Conservation (phyloP, 2,797 vertebrate genomes). For the Triplophysa bombifrons region DNA sequence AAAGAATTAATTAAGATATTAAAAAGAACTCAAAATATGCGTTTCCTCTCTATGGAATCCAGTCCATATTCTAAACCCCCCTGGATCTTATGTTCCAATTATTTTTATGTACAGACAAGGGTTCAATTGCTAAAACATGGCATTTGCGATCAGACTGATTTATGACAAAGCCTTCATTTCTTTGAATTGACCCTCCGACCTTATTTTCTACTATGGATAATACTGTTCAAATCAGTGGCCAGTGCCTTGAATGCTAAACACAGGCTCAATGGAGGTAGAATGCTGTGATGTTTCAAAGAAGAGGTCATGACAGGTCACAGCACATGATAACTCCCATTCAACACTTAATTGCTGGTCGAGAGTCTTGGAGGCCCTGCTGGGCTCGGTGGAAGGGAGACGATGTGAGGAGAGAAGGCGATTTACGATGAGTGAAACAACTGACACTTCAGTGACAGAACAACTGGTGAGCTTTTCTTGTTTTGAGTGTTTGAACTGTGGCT, state of each 20-base stretch:
- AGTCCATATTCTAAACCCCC: background rate
- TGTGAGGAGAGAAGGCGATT: conserved; percentile 69
- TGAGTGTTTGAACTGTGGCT: conserved; percentile 67
- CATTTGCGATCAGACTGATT: conserved; percentile 45
- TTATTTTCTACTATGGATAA: conserved; percentile 64
- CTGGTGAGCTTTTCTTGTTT: conserved; percentile 62
- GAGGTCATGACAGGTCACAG: conserved; percentile 74
- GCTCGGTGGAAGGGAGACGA: conserved; percentile 56
- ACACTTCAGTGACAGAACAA: conserved; percentile 68
- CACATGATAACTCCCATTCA: conserved; percentile 78
- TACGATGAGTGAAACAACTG: conserved; percentile 73
- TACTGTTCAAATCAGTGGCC: conserved; percentile 51
- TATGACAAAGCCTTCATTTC: conserved; percentile 46
- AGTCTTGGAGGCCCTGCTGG: conserved; percentile 73
- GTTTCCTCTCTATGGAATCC: background rate
- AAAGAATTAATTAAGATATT: background rate
- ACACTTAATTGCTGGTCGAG: conserved; percentile 77
- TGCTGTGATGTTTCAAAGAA: conserved; percentile 69
- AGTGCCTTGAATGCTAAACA: conserved; percentile 49
- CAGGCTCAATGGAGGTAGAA: conserved; percentile 65
- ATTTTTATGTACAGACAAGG: background rate
- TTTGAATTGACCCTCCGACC: conserved; percentile 67
- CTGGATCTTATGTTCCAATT: background rate
- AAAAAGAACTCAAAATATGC: background rate
- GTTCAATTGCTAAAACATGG: conserved; percentile 25